Evolutionary conservation across 2,113 vertebrate species (phyloP).

Genomic region (Nycticorax nycticorax): DNA sequence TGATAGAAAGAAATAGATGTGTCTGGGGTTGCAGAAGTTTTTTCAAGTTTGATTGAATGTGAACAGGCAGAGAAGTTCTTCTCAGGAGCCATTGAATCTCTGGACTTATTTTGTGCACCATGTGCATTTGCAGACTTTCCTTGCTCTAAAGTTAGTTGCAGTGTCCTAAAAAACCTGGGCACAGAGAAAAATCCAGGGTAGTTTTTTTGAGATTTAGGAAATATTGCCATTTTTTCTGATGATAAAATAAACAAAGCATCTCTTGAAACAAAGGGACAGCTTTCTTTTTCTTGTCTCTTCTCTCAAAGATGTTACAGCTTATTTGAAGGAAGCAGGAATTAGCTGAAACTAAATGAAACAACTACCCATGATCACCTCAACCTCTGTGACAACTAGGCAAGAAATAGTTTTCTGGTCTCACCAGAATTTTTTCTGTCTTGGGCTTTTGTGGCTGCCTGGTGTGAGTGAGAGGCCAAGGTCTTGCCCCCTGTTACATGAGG

Average conservation of each 20-base stretch:
- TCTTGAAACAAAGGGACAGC: not conserved
- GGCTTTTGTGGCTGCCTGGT: not conserved
- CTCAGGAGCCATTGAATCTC: not conserved
- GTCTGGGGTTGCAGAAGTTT: not conserved
- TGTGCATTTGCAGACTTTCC: not conserved
- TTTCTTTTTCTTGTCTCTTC: not conserved
- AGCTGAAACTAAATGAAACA: not conserved
- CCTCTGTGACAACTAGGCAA: not conserved
- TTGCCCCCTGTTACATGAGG: not conserved
- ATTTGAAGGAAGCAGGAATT: not conserved
- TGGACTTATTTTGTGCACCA: not conserved
- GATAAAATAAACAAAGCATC: not conserved
- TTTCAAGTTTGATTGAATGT: not conserved
- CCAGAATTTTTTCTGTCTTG: not conserved
- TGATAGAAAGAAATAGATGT: not conserved
- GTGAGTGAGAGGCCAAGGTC: not conserved
- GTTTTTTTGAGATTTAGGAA: not conserved
- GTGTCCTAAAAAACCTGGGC: not conserved
- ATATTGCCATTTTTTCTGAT: not conserved
- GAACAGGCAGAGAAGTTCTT: not conserved
- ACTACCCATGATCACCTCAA: not conserved
- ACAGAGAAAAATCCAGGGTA: not conserved
- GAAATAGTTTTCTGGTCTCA: not conserved
- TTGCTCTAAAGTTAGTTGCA: not conserved
- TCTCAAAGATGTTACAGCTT: not conserved